Percentiles rank a stretch among this genome's conserved stretches.
These are phyloP conservation scores for Suricata suricatta DNA, from an alignment of 2,113 vertebrate species.

Conservation along the genomic window DNA sequence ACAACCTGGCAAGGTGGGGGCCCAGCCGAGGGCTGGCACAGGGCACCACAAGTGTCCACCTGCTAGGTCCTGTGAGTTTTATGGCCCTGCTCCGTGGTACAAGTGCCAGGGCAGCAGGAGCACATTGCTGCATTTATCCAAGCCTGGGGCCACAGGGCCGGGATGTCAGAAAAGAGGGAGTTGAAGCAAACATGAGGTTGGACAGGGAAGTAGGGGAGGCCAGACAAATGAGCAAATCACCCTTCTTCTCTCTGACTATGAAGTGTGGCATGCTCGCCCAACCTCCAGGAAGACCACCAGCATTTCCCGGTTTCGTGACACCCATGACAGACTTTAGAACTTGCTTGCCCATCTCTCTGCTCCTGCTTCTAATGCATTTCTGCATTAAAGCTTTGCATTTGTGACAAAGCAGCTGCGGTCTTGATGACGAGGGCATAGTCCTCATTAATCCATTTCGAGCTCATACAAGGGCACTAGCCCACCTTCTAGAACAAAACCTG, in stretches of 20 bases:
- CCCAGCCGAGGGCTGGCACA: background rate
- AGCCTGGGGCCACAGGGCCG: background rate
- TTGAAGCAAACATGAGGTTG: background rate
- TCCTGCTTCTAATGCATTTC: background rate
- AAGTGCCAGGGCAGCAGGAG: background rate
- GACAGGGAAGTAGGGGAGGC: background rate
- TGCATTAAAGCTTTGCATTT: background rate
- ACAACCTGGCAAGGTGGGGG: background rate
- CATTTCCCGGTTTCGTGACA: background rate
- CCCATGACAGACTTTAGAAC: background rate
- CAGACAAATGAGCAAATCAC: background rate
- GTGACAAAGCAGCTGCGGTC: background rate
- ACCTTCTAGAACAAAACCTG: background rate
- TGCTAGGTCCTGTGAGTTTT: background rate
- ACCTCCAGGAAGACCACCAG: background rate
- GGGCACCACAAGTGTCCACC: background rate
- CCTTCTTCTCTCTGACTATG: background rate
- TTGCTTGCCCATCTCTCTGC: background rate
- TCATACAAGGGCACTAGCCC: background rate
- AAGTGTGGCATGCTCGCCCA: background rate
- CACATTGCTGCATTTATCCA: rapidly evolving
- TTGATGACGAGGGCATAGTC: background rate
- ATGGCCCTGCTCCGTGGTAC: background rate
- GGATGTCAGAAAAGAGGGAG: background rate
- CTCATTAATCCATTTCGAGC: background rate